These are phyloP conservation scores for Mesoligia furuncula DNA, from an alignment of 2,888 invertebrate genomes.

Conservation along the genomic window DNA sequence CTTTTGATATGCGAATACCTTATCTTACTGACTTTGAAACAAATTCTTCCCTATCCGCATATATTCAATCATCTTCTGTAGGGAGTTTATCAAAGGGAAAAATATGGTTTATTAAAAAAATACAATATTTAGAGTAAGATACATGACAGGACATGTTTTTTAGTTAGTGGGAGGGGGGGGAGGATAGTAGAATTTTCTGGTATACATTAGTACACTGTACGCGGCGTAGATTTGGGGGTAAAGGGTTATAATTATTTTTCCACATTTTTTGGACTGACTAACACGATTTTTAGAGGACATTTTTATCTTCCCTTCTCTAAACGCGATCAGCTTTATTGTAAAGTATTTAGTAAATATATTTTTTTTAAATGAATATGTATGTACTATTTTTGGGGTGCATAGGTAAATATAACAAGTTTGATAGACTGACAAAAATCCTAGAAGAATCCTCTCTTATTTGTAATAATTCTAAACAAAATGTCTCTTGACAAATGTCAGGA, in stretches of 20 bases:
- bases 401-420: slow-evolving; percentile 33
- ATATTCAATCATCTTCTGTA: background rate
- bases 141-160: background rate
- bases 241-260: background rate
- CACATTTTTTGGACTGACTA: slow-evolving; percentile 40
- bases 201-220: slow-evolving; percentile 25
- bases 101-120: background rate
- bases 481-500: background rate
- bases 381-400: slow-evolving; percentile 30
- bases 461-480: background rate
- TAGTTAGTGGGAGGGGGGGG: background rate
- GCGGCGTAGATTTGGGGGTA: slow-evolving; percentile 29
- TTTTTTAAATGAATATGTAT: background rate
- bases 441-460: slow-evolving; percentile 15
- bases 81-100: background rate
- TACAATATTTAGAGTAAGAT: too few species aligned
- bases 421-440: slow-evolving; percentile 25
- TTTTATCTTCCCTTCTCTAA: slow-evolving; percentile 14
- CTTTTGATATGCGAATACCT: slow-evolving; percentile 50
- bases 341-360: background rate
- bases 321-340: background rate
- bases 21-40: slow-evolving; percentile 53
- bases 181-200: slow-evolving; percentile 12
- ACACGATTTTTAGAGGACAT: slow-evolving; percentile 52
- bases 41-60: slow-evolving; percentile 35